Conservation (phyloP, 2,797 vertebrate species). For the Cyclopterus lumpus region DNA sequence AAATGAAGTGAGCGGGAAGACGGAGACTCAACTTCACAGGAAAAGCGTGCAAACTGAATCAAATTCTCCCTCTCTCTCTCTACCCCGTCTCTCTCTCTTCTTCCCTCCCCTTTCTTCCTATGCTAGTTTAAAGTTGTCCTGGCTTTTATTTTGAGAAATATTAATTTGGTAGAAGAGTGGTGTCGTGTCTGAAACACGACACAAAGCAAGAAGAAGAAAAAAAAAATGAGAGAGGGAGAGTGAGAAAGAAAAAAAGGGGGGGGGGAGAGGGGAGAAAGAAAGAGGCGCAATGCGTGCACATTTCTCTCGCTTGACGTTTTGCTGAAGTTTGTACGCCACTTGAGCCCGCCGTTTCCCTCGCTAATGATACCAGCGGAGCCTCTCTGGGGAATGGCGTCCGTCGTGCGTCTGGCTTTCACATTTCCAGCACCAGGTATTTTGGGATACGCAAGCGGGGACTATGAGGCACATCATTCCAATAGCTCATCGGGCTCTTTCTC, state of each 20-base stretch:
- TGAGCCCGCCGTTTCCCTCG: constrained; percentile 86
- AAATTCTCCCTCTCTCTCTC: constrained; percentile 53
- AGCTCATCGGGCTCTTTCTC: constrained; percentile 77
- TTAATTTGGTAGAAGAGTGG: constrained; percentile 87
- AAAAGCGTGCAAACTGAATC: constrained; percentile 65
- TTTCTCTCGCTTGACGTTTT: constrained; percentile 89
- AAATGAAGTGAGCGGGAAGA: constrained; percentile 76
- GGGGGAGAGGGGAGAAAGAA: constrained; percentile 37
- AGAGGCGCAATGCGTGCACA: constrained; percentile 76
- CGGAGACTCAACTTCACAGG: constrained; percentile 79
- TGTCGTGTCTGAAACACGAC: constrained; percentile 76
- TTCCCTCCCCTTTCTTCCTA: constrained; percentile 74
- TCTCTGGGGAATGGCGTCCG: constrained; percentile 87
- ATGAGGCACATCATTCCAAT: constrained; percentile 85
- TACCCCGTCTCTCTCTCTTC: constrained; percentile 52
- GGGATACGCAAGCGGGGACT: constrained; percentile 85
- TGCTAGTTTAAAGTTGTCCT: constrained; percentile 89
- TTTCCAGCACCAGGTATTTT: constrained; percentile 87
- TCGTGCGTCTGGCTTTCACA: constrained; percentile 81
- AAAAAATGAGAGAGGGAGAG: constrained; percentile 66
- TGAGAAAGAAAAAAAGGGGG: constrained; percentile 32
- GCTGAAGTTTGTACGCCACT: constrained; percentile 90
- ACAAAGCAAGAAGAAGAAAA: constrained; percentile 72
- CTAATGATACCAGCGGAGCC: constrained; percentile 88
- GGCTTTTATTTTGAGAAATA: constrained; percentile 90